phyloP scores from a whole-genome alignment of 35 echinoderm and acorn worm genomes.

The Apostichopus japonicus region DNA sequence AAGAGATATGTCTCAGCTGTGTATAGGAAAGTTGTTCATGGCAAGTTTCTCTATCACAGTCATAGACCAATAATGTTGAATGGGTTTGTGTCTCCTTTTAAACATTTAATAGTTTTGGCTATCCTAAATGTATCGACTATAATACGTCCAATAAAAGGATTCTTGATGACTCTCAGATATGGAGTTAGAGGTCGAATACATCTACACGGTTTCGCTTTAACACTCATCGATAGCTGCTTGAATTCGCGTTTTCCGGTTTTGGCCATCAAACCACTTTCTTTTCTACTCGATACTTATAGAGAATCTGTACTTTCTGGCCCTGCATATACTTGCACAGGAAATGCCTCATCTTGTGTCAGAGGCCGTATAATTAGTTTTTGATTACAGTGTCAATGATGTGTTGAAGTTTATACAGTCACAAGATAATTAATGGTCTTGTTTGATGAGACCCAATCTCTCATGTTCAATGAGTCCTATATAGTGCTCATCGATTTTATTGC shows the following conservation, averaged over 20 bases:
- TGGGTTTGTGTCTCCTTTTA: too few relatives aligned
- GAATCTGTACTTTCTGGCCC: too few relatives aligned
- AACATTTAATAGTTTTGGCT: too few relatives aligned
- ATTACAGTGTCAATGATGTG: constrained; percentile 4
- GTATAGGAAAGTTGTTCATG: neutral
- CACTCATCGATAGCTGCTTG: neutral
- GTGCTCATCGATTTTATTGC: too few relatives aligned
- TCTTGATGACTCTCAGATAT: neutral
- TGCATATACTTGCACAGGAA: neutral
- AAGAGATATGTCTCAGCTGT: too few relatives aligned
- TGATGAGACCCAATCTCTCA: neutral
- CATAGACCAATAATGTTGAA: too few relatives aligned
- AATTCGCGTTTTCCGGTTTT: neutral
- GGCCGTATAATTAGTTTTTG: constrained; percentile 29
- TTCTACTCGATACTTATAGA: neutral
- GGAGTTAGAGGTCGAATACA: neutral
- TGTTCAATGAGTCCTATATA: too few relatives aligned
- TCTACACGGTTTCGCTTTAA: neutral
- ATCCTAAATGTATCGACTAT: too few relatives aligned
- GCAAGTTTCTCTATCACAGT: neutral
- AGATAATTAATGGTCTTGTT: neutral
- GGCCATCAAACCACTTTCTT: neutral
- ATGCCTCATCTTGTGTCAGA: constrained; percentile 16
- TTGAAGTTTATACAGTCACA: neutral
- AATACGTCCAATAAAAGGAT: neutral